A percentile compares a stretch with the other conserved stretches of the same genome.
Conservation (phyloP, 2,113 vertebrate species). For the Fukomys damarensis region DNA sequence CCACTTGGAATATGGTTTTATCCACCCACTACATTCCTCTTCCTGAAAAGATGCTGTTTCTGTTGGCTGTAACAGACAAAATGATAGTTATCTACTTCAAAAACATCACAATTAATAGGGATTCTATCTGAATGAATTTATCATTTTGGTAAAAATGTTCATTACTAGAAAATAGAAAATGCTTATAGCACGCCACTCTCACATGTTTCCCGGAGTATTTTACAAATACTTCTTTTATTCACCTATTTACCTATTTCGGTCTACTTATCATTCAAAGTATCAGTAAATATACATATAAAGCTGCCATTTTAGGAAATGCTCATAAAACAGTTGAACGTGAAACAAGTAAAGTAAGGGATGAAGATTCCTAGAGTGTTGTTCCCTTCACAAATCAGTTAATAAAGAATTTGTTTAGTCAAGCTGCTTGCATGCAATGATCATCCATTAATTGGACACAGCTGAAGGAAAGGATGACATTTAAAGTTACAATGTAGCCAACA, state of each 20-base stretch:
- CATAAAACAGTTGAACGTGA: slow-evolving; percentile 32
- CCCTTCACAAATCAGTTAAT: not conserved
- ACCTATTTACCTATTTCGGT: slow-evolving; percentile 17
- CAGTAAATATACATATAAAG: not conserved
- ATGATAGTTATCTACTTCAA: slow-evolving; percentile 31
- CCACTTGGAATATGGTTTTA: not conserved
- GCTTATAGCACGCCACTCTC: not conserved
- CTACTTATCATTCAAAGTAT: not conserved
- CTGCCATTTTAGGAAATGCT: slow-evolving; percentile 5
- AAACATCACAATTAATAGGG: slow-evolving; percentile 43
- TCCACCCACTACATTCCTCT: not conserved
- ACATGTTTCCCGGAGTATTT: not conserved
- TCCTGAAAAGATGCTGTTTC: not conserved
- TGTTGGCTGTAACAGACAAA: not conserved
- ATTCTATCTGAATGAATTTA: not conserved
- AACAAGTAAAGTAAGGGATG: not conserved
- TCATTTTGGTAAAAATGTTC: slow-evolving; percentile 15
- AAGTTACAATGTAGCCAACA: not conserved
- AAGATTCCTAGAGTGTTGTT: not conserved
- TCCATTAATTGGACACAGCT: not conserved
- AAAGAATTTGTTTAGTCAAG: slow-evolving; percentile 26
- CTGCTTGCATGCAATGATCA: not conserved
- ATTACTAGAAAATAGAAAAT: slow-evolving; percentile 49
- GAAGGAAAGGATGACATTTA: not conserved
- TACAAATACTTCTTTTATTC: slow-evolving; percentile 28